A percentile compares a stretch with the other conserved stretches of the same genome.
Conservation (phyloP, 2,113 vertebrate species). For the Apeltes quadracus region DNA sequence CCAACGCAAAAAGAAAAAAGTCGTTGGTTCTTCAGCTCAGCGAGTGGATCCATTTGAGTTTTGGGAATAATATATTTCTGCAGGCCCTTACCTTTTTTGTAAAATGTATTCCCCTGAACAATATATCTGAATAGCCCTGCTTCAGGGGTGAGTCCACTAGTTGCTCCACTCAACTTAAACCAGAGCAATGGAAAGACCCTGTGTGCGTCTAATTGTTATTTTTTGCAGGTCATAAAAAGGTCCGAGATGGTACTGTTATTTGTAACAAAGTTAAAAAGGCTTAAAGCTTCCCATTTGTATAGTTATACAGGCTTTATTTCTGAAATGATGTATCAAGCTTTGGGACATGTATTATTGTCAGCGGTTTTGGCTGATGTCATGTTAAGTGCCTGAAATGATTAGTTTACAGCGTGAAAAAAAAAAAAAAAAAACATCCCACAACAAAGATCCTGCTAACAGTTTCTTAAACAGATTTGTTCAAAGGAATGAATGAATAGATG, state of each 20-base stretch:
- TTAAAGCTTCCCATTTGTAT: neutral
- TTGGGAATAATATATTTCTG: neutral
- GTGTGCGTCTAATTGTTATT: neutral
- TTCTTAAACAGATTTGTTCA: neutral
- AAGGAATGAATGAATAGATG: neutral
- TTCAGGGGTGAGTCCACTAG: neutral
- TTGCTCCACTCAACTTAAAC: neutral
- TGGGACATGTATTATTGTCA: neutral
- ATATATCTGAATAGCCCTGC: neutral
- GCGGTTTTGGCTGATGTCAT: neutral
- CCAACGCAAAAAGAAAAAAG: neutral
- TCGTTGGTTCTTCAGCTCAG: neutral
- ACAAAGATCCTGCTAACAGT: neutral
- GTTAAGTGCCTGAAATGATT: neutral
- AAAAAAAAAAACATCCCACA: neutral
- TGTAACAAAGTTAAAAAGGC: neutral
- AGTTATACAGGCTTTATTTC: neutral
- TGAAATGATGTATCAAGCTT: neutral
- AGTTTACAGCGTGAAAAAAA: neutral
- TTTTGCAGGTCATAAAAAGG: neutral
- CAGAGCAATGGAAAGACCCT: neutral
- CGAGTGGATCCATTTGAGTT: neutral
- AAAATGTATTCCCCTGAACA: neutral
- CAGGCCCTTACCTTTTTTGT: neutral
- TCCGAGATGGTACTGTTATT: neutral